Percentiles rank a stretch among this genome's conserved stretches.
These are phyloP conservation scores for Chloroclysta siterata DNA, from an alignment of 2,888 invertebrate species.

Conservation along the genomic window DNA sequence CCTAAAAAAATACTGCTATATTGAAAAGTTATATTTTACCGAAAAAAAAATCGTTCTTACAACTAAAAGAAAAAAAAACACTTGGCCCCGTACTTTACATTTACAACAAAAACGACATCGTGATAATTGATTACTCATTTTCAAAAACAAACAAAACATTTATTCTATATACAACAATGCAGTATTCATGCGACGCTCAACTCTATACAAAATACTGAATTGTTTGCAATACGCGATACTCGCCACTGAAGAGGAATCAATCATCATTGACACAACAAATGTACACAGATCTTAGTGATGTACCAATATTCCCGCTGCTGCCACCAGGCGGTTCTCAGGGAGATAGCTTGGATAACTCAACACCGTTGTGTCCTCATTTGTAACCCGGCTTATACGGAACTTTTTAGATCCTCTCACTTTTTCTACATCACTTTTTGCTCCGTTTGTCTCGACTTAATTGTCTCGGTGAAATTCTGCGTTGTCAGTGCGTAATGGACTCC, in stretches of 20 bases:
- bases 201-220: constrained; percentile 21
- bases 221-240: constrained; percentile 29
- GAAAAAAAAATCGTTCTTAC: too few relatives aligned
- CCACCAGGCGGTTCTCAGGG: constrained; percentile 58
- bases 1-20: too few relatives aligned
- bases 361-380: constrained; percentile 71
- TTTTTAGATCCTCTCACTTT: constrained; percentile 75
- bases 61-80: too few relatives aligned
- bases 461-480: constrained; percentile 52
- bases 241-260: constrained; percentile 30
- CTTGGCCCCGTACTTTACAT: too few relatives aligned
- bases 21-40: too few relatives aligned
- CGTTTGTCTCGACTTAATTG: constrained; percentile 70
- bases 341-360: constrained; percentile 65
- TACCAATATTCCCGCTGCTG: constrained; percentile 36
- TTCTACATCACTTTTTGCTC: constrained; percentile 69
- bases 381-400: constrained; percentile 73
- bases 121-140: constrained; percentile 12
- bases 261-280: constrained; percentile 33
- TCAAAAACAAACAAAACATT: constrained; percentile 19
- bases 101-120: too few relatives aligned
- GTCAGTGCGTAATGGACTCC: constrained; percentile 39
- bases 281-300: constrained; percentile 36
- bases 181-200: constrained; percentile 13
- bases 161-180: constrained; percentile 21